phyloP scores from a whole-genome alignment of 2,888 invertebrate genomes.

The Cerastis leucographa region DNA sequence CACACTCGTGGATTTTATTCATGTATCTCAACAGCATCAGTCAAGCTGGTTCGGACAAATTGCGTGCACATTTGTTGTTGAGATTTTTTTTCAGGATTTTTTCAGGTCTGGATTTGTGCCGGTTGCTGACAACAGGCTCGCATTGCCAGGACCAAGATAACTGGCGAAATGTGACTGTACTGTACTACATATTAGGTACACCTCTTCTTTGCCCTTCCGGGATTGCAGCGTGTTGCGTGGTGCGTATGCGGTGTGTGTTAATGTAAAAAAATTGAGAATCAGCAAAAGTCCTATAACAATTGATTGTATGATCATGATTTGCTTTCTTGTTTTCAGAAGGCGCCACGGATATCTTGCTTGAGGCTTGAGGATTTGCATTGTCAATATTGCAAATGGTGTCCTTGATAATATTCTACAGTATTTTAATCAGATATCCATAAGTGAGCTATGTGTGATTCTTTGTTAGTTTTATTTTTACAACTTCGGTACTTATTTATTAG shows the following conservation, averaged over 20 bases:
- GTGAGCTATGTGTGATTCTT: not conserved
- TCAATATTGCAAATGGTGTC: not conserved
- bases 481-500: not conserved
- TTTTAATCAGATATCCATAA: not conserved
- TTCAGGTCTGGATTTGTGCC: not conserved
- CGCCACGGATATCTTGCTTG: not conserved
- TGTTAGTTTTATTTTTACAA: not conserved
- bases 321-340: not conserved
- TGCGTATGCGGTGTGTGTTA: not conserved
- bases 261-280: not conserved
- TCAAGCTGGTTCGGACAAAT: not conserved
- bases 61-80: not conserved
- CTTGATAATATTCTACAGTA: not conserved
- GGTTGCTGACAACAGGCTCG: not conserved
- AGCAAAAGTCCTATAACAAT: not conserved
- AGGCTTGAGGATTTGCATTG: not conserved
- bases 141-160: not conserved
- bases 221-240: not conserved
- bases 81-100: not conserved
- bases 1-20: too few relatives aligned
- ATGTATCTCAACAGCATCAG: not conserved
- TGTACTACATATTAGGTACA: not conserved
- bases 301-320: slow-evolving; percentile 1
- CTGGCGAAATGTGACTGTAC: not conserved
- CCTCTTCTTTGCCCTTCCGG: not conserved